phyloP scores from a whole-genome alignment of 2,797 vertebrate genomes.

The Silurus aristotelis region DNA sequence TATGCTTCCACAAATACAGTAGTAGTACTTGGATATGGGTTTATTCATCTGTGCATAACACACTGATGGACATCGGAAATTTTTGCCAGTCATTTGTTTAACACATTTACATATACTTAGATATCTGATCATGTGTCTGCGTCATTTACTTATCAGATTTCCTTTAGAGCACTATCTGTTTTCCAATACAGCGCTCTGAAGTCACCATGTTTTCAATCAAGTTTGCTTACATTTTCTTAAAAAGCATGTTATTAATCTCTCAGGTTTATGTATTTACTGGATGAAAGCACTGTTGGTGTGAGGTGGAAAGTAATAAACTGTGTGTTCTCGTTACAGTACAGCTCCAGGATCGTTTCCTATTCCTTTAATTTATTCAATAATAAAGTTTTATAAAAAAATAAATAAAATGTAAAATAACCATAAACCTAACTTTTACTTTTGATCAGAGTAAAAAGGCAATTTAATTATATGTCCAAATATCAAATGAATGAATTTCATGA shows the following conservation, averaged over 20 bases:
- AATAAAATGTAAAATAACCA: no score
- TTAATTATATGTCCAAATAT: neutral
- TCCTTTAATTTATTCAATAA: neutral
- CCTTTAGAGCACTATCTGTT: neutral
- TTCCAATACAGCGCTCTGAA: neutral
- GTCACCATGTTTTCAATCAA: neutral
- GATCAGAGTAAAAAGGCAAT: neutral
- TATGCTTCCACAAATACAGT: neutral
- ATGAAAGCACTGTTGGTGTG: neutral
- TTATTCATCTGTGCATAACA: no score
- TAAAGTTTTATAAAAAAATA: neutral
- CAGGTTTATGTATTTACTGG: neutral
- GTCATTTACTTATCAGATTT: neutral
- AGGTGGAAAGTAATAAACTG: neutral
- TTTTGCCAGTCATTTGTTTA: neutral
- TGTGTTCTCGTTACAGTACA: neutral
- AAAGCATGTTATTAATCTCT: neutral
- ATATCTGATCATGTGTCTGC: neutral
- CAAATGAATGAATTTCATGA: neutral
- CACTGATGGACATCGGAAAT: neutral
- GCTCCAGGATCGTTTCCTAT: neutral
- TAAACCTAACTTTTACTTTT: neutral
- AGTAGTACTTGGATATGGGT: neutral
- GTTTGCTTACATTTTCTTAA: neutral
- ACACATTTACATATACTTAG: neutral